A percentile compares a stretch with the other conserved stretches of the same genome.
phyloP scores from a whole-genome alignment of 2,113 vertebrate genomes.

The Percopsis transmontana region DNA sequence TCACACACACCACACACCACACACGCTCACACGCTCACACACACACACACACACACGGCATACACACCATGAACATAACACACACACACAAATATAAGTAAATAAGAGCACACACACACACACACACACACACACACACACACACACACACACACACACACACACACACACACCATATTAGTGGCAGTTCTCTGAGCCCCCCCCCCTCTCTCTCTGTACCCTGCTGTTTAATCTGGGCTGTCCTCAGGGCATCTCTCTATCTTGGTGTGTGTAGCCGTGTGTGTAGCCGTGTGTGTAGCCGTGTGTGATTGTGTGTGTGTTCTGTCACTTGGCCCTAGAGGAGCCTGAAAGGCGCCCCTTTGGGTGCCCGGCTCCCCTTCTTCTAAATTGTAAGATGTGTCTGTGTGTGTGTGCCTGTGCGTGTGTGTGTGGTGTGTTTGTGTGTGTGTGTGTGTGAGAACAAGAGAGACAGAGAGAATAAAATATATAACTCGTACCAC shows the following conservation, averaged over 20 bases:
- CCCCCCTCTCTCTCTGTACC: conserved; percentile 5
- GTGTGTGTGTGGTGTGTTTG: not conserved
- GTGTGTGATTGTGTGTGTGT: not conserved
- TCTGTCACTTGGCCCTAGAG: conserved; percentile 40
- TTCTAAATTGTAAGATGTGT: conserved; percentile 1
- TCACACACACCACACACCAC: conserved; percentile 30
- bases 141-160: conserved; percentile 20
- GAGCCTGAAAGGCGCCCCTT: conserved; percentile 40
- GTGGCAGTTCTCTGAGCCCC: not conserved
- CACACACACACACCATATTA: conserved; percentile 10
- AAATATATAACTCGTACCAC: conserved; percentile 35
- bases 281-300: conserved; percentile 20
- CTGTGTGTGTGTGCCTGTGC: conserved; percentile 2
- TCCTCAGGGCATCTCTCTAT: conserved; percentile 21
- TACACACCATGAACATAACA: too few relatives aligned
- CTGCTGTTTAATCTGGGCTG: conserved; percentile 6
- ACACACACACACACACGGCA: not conserved
- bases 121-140: conserved; percentile 18
- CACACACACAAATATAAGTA: not conserved
- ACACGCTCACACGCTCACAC: conserved; percentile 16
- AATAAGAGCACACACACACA: conserved; percentile 16
- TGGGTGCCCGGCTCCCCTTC: conserved; percentile 31
- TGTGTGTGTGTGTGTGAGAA: not conserved
- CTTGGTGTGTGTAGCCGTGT: not conserved
- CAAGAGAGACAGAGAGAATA: not conserved